phyloP scores from a whole-genome alignment of 2,113 vertebrate species.

The Chunga burmeisteri region DNA sequence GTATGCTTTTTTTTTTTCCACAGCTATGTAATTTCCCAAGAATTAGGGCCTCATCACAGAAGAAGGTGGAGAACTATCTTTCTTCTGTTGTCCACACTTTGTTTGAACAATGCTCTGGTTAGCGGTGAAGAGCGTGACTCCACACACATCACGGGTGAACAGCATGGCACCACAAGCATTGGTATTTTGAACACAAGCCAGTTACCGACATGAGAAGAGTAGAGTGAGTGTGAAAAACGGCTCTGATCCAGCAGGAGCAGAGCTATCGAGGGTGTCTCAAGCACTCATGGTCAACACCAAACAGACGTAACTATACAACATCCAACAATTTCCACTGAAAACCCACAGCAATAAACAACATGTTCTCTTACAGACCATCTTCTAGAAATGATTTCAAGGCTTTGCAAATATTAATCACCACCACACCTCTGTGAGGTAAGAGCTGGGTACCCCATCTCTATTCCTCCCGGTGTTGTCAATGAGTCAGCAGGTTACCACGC shows the following conservation, averaged over 20 bases:
- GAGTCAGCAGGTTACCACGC: not conserved
- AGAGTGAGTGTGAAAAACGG: not conserved
- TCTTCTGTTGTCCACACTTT: not conserved
- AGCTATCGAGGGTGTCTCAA: not conserved
- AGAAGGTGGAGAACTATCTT: not conserved
- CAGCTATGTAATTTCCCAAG: not conserved
- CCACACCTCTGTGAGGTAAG: not conserved
- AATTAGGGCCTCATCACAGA: not conserved
- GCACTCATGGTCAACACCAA: not conserved
- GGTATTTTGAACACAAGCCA: not conserved
- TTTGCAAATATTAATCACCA: not conserved
- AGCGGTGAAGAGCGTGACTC: not conserved
- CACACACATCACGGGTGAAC: not conserved
- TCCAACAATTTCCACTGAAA: not conserved
- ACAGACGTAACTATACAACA: accelerated
- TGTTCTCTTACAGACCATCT: not conserved
- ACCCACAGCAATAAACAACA: accelerated
- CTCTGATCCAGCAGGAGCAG: not conserved
- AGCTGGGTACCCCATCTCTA: accelerated
- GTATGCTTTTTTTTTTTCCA: not conserved
- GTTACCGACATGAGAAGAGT: accelerated
- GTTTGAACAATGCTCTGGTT: not conserved
- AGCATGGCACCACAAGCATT: not conserved
- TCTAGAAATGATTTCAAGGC: not conserved
- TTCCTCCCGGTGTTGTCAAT: accelerated